These are phyloP conservation scores for Leptopilina clavipes DNA, from an alignment of 1,140 invertebrate genomes.

Conservation along the genomic window DNA sequence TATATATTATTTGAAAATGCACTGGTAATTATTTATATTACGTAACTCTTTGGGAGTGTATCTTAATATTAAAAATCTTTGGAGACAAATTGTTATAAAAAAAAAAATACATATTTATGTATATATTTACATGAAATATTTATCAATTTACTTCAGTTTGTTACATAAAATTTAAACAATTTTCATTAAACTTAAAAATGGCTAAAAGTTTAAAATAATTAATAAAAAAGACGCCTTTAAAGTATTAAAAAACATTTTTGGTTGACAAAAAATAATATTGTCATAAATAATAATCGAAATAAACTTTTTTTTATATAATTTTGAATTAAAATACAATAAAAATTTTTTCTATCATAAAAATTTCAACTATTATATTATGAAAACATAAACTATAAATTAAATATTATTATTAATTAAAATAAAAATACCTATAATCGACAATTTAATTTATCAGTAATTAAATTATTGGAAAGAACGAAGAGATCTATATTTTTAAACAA, in stretches of 20 bases:
- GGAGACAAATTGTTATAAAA: conserved; percentile 52
- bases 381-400: not conserved
- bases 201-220: too few species aligned
- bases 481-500: not conserved
- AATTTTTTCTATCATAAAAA: too few species aligned
- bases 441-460: not conserved
- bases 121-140: conserved; percentile 55
- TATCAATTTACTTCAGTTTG: not conserved
- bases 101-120: conserved; percentile 14
- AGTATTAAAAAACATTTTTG: too few species aligned
- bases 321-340: too few species aligned
- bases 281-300: too few species aligned
- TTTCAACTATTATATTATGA: too few species aligned
- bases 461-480: not conserved
- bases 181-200: too few species aligned
- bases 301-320: too few species aligned
- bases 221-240: too few species aligned
- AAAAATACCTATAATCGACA: conserved; percentile 20
- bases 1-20: not conserved
- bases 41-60: conserved; percentile 58
- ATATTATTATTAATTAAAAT: conserved; percentile 11
- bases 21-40: conserved; percentile 46
- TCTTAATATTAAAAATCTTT: conserved; percentile 55
- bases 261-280: too few species aligned
- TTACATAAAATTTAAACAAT: not conserved